Percentiles rank a stretch among this genome's conserved stretches.
Conservation (phyloP, 2,797 vertebrate genomes). For the Ctenopoma kingsleyae region DNA sequence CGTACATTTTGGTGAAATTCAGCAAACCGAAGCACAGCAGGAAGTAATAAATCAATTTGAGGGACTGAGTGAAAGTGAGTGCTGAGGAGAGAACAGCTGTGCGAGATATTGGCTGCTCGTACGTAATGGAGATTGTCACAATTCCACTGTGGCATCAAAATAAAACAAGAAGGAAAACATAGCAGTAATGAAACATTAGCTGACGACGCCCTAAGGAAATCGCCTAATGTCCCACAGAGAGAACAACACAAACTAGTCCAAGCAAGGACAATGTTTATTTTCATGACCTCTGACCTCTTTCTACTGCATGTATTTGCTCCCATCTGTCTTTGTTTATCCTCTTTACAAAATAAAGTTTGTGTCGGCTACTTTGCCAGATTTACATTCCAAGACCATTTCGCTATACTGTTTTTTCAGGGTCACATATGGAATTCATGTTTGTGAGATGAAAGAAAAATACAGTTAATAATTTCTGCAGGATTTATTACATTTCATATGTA, state of each 20-base stretch:
- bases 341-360: slow-evolving; percentile 22
- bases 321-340: slow-evolving; percentile 15
- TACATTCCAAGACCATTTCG: slow-evolving; percentile 13
- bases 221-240: slow-evolving; percentile 41
- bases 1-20: slow-evolving; percentile 25
- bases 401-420: slow-evolving; percentile 4
- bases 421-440: slow-evolving; percentile 9
- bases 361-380: slow-evolving; percentile 11
- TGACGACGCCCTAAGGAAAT: slow-evolving; percentile 64
- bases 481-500: too few relatives aligned
- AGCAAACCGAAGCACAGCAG: slow-evolving; percentile 58
- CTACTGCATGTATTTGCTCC: slow-evolving; percentile 21
- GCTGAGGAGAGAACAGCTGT: slow-evolving; percentile 69
- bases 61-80: slow-evolving; percentile 52
- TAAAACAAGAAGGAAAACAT: slow-evolving; percentile 33
- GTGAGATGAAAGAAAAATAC: slow-evolving; percentile 8
- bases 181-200: slow-evolving; percentile 46
- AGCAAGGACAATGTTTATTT: slow-evolving; percentile 66
- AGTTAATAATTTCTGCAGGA: slow-evolving; percentile 1
- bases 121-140: slow-evolving; percentile 47
- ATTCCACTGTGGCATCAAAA: slow-evolving; percentile 58
- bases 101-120: slow-evolving; percentile 28
- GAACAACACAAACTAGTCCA: slow-evolving; percentile 50
- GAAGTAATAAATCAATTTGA: slow-evolving; percentile 73
- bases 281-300: slow-evolving; percentile 40